Base-by-base conservation (phyloP, 2,797 vertebrate species). In the Acanthurus leucopareius region DNA sequence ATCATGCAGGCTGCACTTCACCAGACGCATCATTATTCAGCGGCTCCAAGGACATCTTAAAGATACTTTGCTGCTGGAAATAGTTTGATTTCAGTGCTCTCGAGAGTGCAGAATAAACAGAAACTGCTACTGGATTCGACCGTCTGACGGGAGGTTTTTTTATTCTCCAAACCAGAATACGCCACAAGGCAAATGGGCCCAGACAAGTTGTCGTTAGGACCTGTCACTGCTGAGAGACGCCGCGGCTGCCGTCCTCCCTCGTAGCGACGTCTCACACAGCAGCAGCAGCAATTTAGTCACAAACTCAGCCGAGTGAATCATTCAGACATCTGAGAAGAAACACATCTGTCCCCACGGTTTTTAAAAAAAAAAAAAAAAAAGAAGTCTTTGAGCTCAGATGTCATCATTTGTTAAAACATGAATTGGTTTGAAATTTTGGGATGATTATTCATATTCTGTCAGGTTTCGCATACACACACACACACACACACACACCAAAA, bases 111-210 rank as follows among this genome's bases (percentile, higher is more conserved):
- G 71, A 67, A 78, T 20, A 14, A 85, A 68, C 28, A 32, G 38
- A 71, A 54, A 56, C 76, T 28, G 65, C 58, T 75, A 64, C 52
- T 42, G 17, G 67, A 69, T 85, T 61, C 51, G 77, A 89, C 83
- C n/a, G 7, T 70, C 69, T 82, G 75, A 88, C 76, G 62, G 77
- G 62, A 74, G 59, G 75, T 70, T 80, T 45, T 80, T 45, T 25
- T 25, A 74, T 78, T 79, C 79, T 60, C 69, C 48, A 52, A 65
- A 84, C 70, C 62, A 28, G 61, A 86, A 72, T 69, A 51, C 77
- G 64, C 88, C 75, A 87, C 92, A 86, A 90, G 86, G 62, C 82
- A 91, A 92, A 91, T 82, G 83, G 83, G 54, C 54, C 48, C 77
- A 72, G 91, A 90, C 85, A 73, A 59, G 75, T 69, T 51, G 71